Percentiles rank a stretch among this genome's conserved stretches.
Evolutionary conservation across 2,113 vertebrate species (phyloP).

Genomic region (Toxotes chatareus): DNA sequence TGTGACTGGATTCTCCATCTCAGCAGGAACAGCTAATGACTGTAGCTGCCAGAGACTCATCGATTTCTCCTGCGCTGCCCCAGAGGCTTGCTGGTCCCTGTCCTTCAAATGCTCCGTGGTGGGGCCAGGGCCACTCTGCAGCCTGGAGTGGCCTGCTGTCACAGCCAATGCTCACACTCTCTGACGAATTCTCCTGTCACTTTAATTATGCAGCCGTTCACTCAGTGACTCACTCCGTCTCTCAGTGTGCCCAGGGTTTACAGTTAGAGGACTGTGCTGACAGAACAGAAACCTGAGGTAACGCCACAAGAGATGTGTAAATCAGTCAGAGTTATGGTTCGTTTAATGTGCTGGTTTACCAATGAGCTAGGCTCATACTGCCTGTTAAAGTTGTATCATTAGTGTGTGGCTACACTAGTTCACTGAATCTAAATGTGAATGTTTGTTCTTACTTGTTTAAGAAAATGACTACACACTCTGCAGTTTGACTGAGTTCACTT

Average conservation of each 20-base stretch:
- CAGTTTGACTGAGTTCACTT: neutral
- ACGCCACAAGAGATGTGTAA: neutral
- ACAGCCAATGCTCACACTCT: conserved; percentile 41
- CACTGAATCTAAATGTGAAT: neutral
- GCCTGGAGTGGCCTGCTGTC: conserved; percentile 57
- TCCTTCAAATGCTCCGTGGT: conserved; percentile 60
- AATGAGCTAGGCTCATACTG: neutral
- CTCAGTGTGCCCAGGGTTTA: conserved; percentile 4
- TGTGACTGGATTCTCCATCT: conserved; percentile 13
- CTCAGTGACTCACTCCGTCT: conserved; percentile 31
- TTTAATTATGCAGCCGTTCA: conserved; percentile 72
- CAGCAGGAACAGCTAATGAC: conserved; percentile 40
- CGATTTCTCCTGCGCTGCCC: conserved; percentile 29
- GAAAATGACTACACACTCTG: neutral
- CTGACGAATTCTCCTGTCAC: conserved; percentile 54
- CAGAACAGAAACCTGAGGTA: neutral
- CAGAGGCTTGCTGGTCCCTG: conserved; percentile 57
- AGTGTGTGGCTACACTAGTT: neutral
- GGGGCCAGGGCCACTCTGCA: conserved; percentile 27
- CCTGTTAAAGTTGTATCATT: neutral
- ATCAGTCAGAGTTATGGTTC: neutral
- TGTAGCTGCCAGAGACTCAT: conserved; percentile 50
- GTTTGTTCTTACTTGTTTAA: neutral
- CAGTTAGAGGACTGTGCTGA: conserved; percentile 9
- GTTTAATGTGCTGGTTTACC: neutral